Evolutionary conservation across 2,888 invertebrate species (phyloP), one percentile per base, ranked within the genome.

Genomic region (Ceriagrion tenellum): DNA sequence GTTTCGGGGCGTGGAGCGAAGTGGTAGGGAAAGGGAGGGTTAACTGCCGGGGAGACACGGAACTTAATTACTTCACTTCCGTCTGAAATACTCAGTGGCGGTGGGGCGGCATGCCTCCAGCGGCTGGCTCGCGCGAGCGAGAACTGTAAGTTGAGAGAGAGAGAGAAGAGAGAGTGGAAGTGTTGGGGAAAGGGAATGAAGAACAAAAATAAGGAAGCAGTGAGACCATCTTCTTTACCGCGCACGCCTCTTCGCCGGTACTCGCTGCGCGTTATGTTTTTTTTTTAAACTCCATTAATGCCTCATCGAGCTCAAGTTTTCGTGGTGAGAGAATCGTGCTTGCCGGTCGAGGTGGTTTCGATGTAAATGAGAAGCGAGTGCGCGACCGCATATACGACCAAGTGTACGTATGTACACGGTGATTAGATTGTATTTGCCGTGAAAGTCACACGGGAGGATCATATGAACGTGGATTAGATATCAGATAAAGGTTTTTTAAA

Each of bases 41-140:
- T 35, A 81, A 81, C 81, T 81, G 81, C 30, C 35, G 81, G 59
- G 20, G 81, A 10, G 81, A 81, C 81, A 81, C 81, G 81, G 81
- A 81, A 81, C 81, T 81, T 81, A 81, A 81, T 81, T 81, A 81
- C 81, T 81, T 81, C 30, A 1, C 81, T 81, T 47, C 35, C 81
- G 81, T 81, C 35, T 81, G 81, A 16, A 81, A 35, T 81, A 81
- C 81, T 81, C 81, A 16, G 13, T 16, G 59, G 16, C 13, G 18
- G 59, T 16, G 59, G 47, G 18, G 59, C 59, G 59, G 47, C n/a
- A 12, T 69, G 69, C 69, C n/a, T 20, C 69, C 69, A 0, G 69
- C 47, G 47, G 69, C 47, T 47, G 47, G 59, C 59, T 69, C n/a
- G 69, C 69, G 69, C 6, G 69, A 69, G n/a, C 59, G 59, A 8